These are phyloP conservation scores for Agelas oroides DNA, from an alignment of 37 sponge, comb jelly and placozoan genomes.

Conservation along the genomic window DNA sequence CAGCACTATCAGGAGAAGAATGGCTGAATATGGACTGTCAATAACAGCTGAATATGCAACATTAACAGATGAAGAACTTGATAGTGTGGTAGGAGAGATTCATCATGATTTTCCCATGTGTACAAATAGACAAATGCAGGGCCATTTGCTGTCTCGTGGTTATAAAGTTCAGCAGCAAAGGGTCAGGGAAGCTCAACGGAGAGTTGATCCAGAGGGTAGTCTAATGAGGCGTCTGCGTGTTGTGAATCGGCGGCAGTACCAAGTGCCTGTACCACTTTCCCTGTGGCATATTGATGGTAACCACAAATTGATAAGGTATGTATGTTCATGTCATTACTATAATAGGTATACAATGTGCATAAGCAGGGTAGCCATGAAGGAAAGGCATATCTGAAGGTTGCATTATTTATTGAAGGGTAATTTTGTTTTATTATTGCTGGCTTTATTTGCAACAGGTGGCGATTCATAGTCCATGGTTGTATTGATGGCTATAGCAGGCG, in stretches of 20 bases:
- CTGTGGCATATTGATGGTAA: conserved; percentile 71
- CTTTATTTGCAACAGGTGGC: conserved; percentile 41
- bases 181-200: conserved; percentile 44
- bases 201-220: conserved; percentile 62
- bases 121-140: conserved; percentile 27
- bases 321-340: background rate
- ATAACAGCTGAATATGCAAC: conserved; percentile 21
- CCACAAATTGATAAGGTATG: conserved; percentile 63
- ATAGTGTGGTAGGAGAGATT: conserved; percentile 19
- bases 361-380: no score
- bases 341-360: background rate
- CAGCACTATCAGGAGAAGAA: conserved; percentile 52
- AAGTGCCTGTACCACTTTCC: conserved; percentile 31
- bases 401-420: background rate
- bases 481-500: conserved; percentile 61
- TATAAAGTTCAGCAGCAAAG: conserved; percentile 40
- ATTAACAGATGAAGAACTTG: conserved; percentile 51
- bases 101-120: conserved; percentile 46
- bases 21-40: conserved; percentile 28
- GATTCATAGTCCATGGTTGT: conserved; percentile 64
- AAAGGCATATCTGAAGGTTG: no score
- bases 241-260: conserved; percentile 42
- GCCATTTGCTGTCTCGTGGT: conserved; percentile 35
- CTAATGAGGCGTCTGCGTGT: conserved; percentile 5
- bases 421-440: no score